Base-by-base conservation (phyloP, 2,113 vertebrate species). In the Leptodactylus fuscus region DNA sequence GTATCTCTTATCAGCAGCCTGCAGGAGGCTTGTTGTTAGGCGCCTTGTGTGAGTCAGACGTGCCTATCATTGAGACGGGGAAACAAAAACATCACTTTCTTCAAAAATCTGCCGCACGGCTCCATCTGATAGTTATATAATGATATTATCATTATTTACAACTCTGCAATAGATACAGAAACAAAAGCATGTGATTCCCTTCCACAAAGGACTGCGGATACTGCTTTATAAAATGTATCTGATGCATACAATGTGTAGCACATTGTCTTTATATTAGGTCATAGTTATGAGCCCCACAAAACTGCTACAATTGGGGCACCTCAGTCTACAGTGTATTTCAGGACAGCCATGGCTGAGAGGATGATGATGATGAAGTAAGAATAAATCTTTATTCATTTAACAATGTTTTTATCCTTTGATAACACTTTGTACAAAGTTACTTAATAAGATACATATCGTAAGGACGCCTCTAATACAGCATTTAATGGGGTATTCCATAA, bases 1-100 rank as follows among this genome's bases (percentile, higher is more conserved):
- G 36, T 11, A 80, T 60, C 8, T 16, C 36, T 83, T 73, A 83
- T 83, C 69, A 73, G 36, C 69, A 44, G 81, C 22, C 49, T 58
- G 81, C 81, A 83, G 67, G 18, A 58, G n/a, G 81, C 67, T 74
- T 49, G 29, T 46, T 38, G 69, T 60, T 48, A 76, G 81, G 34
- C 22, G 20, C 10, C 49, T 58, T 41, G 22, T 7, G 55, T 70
- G n/a, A 60, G 36, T 71, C 81, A 82, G 41, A 49, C 41, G 48
- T 71, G 81, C 65, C 81, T 22, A 38, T 65, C 67, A 82, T 53
- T 81, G 80, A 49, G 16, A 27, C 9, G n/a, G 20, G 32, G 29
- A 58, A 5, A 55, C 51, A 38, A 58, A 74, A 8, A 46, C 71
- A 60, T 55, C 18, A 27, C 71, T 60, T 75, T 48, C 81, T n/a